Percentiles rank a stretch among this genome's conserved stretches.
These are phyloP conservation scores for Athalia circularis DNA, from an alignment of 2,888 invertebrate genomes.

Conservation along the genomic window DNA sequence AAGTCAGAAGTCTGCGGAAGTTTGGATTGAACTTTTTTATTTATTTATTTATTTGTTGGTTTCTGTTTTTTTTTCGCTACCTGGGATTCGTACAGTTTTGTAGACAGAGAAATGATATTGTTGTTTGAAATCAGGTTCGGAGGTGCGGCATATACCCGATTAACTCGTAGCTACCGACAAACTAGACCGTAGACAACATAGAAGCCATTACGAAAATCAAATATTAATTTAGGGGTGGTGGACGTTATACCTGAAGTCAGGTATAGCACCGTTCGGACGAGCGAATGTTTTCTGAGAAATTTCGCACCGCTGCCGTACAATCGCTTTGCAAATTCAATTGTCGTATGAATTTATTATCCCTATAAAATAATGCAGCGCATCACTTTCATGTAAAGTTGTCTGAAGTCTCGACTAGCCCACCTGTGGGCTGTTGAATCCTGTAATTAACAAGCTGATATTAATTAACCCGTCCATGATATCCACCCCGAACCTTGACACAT, in stretches of 20 bases:
- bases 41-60: too few species aligned
- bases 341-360: too few species aligned
- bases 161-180: not conserved
- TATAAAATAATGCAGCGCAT: too few species aligned
- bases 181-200: not conserved
- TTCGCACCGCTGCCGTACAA: not conserved
- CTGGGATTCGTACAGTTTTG: too few species aligned
- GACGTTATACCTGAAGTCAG: not conserved
- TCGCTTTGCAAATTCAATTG: too few species aligned
- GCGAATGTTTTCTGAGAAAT: constrained; percentile 31
- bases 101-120: too few species aligned
- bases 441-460: constrained; percentile 22
- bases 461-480: not conserved
- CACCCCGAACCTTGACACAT: too few species aligned
- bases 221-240: constrained; percentile 12
- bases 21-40: too few species aligned
- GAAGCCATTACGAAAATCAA: constrained; percentile 24
- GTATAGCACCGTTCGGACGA: constrained; percentile 5
- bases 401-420: not conserved
- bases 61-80: too few species aligned
- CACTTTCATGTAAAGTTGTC: not conserved
- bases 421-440: not conserved
- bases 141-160: too few species aligned
- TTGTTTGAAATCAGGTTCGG: too few species aligned
- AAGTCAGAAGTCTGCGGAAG: too few species aligned